Evolutionary conservation across 2,113 vertebrate species (phyloP).

Genomic region (Deroptyus accipitrinus): DNA sequence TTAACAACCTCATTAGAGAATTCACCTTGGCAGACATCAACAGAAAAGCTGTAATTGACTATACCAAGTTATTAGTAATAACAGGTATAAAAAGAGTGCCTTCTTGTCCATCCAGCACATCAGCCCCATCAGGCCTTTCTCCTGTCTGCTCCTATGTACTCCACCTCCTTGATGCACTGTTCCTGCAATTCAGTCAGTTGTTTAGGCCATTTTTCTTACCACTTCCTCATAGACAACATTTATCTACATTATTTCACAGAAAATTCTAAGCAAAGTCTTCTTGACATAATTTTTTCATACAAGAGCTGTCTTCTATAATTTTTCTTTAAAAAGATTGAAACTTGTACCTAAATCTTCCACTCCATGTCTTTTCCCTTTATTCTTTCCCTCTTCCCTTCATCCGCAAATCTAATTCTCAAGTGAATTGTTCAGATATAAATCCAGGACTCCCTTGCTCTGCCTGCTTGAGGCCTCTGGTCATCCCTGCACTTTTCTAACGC

Average conservation of each 20-base stretch:
- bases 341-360: background rate
- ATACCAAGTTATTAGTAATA: background rate
- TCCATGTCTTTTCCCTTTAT: background rate
- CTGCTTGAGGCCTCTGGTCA: background rate
- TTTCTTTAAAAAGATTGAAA: background rate
- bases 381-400: background rate
- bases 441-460: background rate
- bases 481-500: background rate
- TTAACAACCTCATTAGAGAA: background rate
- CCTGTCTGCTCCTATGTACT: background rate
- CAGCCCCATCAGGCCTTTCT: background rate
- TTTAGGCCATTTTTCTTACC: background rate
- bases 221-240: background rate
- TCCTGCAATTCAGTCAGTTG: background rate
- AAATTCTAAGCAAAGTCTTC: background rate
- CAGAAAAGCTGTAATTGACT: background rate
- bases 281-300: background rate
- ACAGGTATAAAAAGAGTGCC: background rate
- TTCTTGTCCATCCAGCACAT: background rate
- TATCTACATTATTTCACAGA: background rate
- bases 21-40: background rate
- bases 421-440: background rate
- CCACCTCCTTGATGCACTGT: background rate
- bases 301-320: background rate
- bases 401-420: background rate